Evolutionary conservation across 1,140 invertebrate genomes (phyloP).

Genomic region (Mya arenaria): DNA sequence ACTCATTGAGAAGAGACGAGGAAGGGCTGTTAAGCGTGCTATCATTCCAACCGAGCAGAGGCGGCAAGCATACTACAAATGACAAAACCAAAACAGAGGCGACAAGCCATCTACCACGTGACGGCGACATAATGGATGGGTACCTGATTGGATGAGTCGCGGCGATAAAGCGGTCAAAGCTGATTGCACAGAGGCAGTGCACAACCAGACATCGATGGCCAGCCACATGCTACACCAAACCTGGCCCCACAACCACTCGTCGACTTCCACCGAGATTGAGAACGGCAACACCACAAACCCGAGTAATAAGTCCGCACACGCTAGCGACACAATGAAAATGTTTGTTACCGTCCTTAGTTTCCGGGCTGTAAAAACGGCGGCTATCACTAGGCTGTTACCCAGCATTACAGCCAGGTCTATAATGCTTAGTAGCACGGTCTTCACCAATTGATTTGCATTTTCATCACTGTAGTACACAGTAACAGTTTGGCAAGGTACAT

Average conservation of each 20-base stretch:
- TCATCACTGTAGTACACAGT: too few relatives aligned
- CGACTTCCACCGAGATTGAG: conserved; percentile 71
- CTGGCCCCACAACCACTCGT: conserved; percentile 79
- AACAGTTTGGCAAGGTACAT: too few relatives aligned
- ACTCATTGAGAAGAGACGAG: background rate
- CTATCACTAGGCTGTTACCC: conserved; percentile 93
- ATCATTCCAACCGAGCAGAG: conserved; percentile 95
- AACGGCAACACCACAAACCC: conserved; percentile 81
- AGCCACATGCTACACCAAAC: conserved; percentile 81
- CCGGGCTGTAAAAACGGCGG: conserved; percentile 92
- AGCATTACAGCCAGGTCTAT: conserved; percentile 63
- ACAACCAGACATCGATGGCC: conserved; percentile 81
- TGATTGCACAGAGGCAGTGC: conserved; percentile 82
- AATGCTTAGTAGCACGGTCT: conserved; percentile 52
- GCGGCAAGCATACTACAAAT: conserved; percentile 98
- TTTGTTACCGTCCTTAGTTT: conserved; percentile 96
- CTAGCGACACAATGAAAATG: conserved; percentile 95
- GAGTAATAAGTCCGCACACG: conserved; percentile 82
- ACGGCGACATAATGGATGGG: conserved; percentile 67
- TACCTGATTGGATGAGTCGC: conserved; percentile 80
- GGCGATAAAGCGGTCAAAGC: conserved; percentile 81
- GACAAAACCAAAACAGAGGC: conserved; percentile 96
- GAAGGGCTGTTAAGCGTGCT: background rate
- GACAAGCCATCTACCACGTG: conserved; percentile 94
- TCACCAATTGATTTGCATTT: too few relatives aligned